Evolutionary conservation across 2,113 vertebrate species (phyloP).

Genomic region (Daboia siamensis): DNA sequence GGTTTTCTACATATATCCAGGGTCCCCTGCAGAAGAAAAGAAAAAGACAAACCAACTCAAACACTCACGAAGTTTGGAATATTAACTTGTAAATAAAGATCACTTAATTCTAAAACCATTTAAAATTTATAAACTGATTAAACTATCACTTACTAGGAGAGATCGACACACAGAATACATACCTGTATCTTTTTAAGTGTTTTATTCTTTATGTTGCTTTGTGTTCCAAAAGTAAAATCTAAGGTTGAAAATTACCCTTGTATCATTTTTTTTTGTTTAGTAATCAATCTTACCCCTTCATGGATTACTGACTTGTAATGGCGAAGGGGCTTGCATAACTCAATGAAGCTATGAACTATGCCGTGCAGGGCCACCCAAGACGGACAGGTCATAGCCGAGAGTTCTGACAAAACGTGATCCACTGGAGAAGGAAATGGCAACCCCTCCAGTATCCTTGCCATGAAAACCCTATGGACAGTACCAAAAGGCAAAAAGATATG

Average conservation of each 20-base stretch:
- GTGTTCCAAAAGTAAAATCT: not conserved
- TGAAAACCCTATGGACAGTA: too few species aligned
- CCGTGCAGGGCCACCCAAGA: too few species aligned
- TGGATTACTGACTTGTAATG: too few species aligned
- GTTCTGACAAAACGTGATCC: too few species aligned
- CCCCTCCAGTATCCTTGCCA: too few species aligned
- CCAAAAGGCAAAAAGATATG: too few species aligned
- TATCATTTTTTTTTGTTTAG: not conserved
- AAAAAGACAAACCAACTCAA: accelerated
- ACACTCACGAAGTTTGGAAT: not conserved
- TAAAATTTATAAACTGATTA: not conserved
- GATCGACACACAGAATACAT: not conserved
- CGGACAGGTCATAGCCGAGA: too few species aligned
- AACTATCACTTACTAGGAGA: not conserved
- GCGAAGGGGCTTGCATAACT: too few species aligned
- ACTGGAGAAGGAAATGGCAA: too few species aligned
- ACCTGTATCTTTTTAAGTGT: not conserved
- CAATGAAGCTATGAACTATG: too few species aligned
- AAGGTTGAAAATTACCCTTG: not conserved
- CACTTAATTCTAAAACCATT: not conserved
- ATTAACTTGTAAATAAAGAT: not conserved
- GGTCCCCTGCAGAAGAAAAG: slow-evolving; percentile 66
- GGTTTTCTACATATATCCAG: slow-evolving; percentile 66
- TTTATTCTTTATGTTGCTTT: not conserved
- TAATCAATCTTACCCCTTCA: not conserved